Base-by-base conservation (phyloP, 1,140 invertebrate species). In the Druon quercuslanigerum region DNA sequence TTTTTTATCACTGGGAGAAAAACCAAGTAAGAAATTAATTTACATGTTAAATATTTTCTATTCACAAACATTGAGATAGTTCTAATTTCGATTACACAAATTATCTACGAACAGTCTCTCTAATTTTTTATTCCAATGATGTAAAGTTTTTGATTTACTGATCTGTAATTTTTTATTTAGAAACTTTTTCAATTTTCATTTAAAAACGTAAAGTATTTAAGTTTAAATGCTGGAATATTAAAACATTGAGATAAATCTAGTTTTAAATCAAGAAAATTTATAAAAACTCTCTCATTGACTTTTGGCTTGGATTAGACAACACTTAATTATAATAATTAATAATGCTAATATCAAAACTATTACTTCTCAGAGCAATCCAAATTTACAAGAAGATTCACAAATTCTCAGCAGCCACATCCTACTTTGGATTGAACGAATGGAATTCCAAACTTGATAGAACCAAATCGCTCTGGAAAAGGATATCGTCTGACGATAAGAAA, bases 401-500 rank as follows among this genome's bases (percentile, higher is more conserved):
- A 83, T 93, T 93, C 17, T 86, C 92, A 4, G 85, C 87, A 4
- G 92, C 92, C 4, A 88, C 94, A 13, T 90, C 93, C 50, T 95
- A 92, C 84, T 95, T 95, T 83, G 92, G 93, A 46, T 91, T 88
- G 0, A 87, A 91, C 50, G 88, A 93, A 73, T 95, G 94, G 94
- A 86, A 89, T 20, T 95, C 95, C 82, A 78, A 85, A 6, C 92
- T 92, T 81, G 87, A 90, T 16, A 94, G 94, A 80, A 87, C 92
- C 0, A 86, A 87, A 52, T 84, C 84, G 51, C 82, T 95, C 1
- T 92, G 92, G 89, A 74, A 91, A 3, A 88, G 87, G 52, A 84
- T 95, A 73, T 86, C 87, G 12, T 78, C 84, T 3, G 84, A 90
- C 51, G 94, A 95, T 83, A 89, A 91, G 83, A 85, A 90, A 20